Evolutionary conservation across 1,140 invertebrate species (phyloP), one percentile per base, ranked within the genome.

Genomic region (Ips typographus): DNA sequence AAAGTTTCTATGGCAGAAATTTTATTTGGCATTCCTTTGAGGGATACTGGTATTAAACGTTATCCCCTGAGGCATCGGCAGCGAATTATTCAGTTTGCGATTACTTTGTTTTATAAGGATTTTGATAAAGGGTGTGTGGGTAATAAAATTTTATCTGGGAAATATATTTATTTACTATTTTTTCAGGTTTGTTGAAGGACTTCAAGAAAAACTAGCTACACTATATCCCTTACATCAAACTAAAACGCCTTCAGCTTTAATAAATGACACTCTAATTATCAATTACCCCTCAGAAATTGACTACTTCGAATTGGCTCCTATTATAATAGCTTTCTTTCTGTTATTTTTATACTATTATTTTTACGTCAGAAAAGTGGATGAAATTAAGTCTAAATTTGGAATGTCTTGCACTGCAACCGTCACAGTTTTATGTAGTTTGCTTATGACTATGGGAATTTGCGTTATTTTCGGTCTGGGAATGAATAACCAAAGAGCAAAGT

Each of bases 281-380:
- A 90, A 94, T 77, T 96, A 94, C 81, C 92, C 94, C 55, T 90
- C 91, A 56, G 89, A 93, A 78, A 93, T 94, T 71, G 92, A 94
- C 77, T 90, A 94, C 71, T 87, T 89, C 74, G 94, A 98, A 78
- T 88, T 96, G 68, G 85, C 95, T 49, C 94, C 94, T 0, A 79
- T 98, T 1, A 85, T 89, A 37, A 87, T 94, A 65, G 91, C 93
- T 4, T 97, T 98, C 74, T 79, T 94, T 8, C 84, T 93, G 8
- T 82, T 98, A 6, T 96, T 97, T 79, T 81, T 95, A 2, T 98
- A 97, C 76, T 89, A 98, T 2, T 98, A 97, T 77, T 98, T 97
- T 79, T 97, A 94, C 55, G 91, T 98, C 7, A 85, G 94, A 76
- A 95, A 98, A 85, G 94, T 98, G 57, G 94, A 97, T 78, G 86